These are phyloP conservation scores for Alcis repandata DNA, from an alignment of 2,888 invertebrate genomes.

Conservation along the genomic window DNA sequence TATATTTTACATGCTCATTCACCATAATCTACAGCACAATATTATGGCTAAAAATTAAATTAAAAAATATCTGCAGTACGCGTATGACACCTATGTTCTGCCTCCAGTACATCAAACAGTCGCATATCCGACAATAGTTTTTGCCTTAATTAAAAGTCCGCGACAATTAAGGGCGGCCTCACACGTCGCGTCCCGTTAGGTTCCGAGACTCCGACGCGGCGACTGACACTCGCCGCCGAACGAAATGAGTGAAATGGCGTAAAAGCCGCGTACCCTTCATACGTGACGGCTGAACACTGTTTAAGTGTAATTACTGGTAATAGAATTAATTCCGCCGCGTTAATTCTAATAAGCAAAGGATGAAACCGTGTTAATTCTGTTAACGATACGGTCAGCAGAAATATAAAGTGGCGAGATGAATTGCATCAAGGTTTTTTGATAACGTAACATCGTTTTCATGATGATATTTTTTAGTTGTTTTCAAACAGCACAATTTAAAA, in stretches of 20 bases:
- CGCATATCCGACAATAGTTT: slow-evolving; percentile 55
- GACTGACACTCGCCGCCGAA: slow-evolving; percentile 44
- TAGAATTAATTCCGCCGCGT: slow-evolving; percentile 42
- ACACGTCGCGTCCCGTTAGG: slow-evolving; percentile 57
- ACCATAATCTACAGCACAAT: too few species aligned
- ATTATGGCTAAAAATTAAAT: too few species aligned
- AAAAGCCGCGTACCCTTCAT: slow-evolving; percentile 39
- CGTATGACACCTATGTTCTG: slow-evolving; percentile 4
- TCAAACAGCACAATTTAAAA: too few species aligned
- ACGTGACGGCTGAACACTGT: slow-evolving; percentile 36
- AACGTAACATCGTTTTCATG: too few species aligned
- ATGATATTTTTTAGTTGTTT: too few species aligned
- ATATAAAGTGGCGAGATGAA: neutral
- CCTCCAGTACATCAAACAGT: slow-evolving; percentile 43
- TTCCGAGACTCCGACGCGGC: slow-evolving; percentile 36
- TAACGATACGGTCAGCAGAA: slow-evolving; percentile 30
- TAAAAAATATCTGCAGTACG: neutral
- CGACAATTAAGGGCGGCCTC: slow-evolving; percentile 58
- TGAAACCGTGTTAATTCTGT: slow-evolving; percentile 46
- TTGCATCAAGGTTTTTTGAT: neutral
- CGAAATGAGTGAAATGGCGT: slow-evolving; percentile 50
- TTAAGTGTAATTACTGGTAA: slow-evolving; percentile 43
- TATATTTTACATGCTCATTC: too few species aligned
- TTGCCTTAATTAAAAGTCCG: slow-evolving; percentile 63
- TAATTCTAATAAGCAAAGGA: slow-evolving; percentile 40